Evolutionary conservation across 1,140 invertebrate species (phyloP), one percentile per base, ranked within the genome.

Genomic region (Bradynema listronoti): DNA sequence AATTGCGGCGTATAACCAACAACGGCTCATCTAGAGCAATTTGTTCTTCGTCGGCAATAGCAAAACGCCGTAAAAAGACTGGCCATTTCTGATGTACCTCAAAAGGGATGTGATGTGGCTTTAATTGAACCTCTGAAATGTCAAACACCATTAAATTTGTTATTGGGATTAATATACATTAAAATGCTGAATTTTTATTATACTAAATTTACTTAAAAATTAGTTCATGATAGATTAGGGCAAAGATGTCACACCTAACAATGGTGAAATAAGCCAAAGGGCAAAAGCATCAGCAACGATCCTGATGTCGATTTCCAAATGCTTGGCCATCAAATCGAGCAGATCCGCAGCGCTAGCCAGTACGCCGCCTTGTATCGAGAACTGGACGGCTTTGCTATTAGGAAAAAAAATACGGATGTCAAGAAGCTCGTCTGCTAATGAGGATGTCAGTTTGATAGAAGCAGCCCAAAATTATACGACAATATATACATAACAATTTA

Each of bases 321-420:
- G 59, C 24, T 70, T 61, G 9, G 65, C 59, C 52, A 70, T 65
- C 19, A 72, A 36, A 14, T 25, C 22, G 33, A 70, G 49, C 51
- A 70, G 46, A 30, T 68, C 64, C 5, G 27, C 9, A 5, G 52
- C 65, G 1, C 25, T 47, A 14, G 69, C 58, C 25, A 51, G 11
- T 4, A 24, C 9, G 14, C 68, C 66, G 7, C 57, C 51, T 43
- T 71, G 52, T 14, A 70, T 65, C 1, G 60, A 2, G 25, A 73
- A 65, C 68, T 70, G 65, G 30, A 70, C 51, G 24, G 43, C 65
- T 36, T 54, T 63, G 32, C 67, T 69, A 47, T 69, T 60, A 1
- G 67, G 25, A 49, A 66, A 72, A 39, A 72, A 69, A 14, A 69
- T 68, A 19, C 67, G 65, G 56, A 69, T 69, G 42, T 69, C 69